These are phyloP conservation scores for Nephila pilipes DNA, from an alignment of 1,140 invertebrate genomes.

Conservation along the genomic window DNA sequence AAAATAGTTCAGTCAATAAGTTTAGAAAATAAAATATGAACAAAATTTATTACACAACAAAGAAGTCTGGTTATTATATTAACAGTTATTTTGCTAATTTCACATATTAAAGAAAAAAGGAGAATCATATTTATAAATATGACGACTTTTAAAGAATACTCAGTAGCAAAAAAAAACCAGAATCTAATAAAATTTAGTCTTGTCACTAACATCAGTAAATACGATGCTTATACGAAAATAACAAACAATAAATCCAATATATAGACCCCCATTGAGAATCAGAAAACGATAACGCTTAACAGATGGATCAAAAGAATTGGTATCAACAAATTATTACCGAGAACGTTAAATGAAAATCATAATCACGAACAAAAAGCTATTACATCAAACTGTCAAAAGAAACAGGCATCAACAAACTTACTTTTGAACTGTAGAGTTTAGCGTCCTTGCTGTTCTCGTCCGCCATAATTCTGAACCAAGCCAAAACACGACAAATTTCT, in stretches of 20 bases:
- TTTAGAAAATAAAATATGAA: too few species aligned
- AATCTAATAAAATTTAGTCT: not conserved
- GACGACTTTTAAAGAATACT: too few species aligned
- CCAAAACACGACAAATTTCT: not conserved
- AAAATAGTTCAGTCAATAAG: too few species aligned
- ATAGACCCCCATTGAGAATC: not conserved
- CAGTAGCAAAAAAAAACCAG: too few species aligned
- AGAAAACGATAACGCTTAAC: not conserved
- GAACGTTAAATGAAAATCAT: not conserved
- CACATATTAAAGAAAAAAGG: too few species aligned
- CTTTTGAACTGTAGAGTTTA: slow-evolving; percentile 45
- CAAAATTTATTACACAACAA: too few species aligned
- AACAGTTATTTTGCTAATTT: too few species aligned
- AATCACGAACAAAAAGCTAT: not conserved
- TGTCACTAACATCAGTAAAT: not conserved
- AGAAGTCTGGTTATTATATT: too few species aligned
- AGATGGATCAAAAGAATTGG: not conserved
- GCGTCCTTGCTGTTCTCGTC: slow-evolving; percentile 18
- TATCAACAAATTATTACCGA: not conserved
- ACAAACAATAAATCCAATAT: not conserved
- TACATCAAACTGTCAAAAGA: not conserved
- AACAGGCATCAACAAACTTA: slow-evolving; percentile 28
- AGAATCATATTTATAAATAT: too few species aligned
- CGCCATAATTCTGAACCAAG: slow-evolving; percentile 53
- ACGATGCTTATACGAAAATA: not conserved